These are phyloP conservation scores for Artemia sinica DNA, from an alignment of 2,888 invertebrate species.

Conservation along the genomic window DNA sequence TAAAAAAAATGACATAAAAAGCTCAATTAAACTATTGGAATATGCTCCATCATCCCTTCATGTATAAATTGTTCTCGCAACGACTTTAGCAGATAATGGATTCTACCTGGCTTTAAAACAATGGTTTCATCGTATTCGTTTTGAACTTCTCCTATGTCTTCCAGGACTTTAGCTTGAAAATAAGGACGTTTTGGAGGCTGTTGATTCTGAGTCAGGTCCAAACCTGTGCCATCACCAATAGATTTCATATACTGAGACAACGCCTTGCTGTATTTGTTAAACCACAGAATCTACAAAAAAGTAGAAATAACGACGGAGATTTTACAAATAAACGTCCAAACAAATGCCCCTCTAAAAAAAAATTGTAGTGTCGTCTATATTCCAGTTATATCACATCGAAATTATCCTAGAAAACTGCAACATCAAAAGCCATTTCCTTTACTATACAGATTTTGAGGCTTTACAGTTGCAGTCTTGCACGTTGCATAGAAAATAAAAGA, in stretches of 20 bases:
- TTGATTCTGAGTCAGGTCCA: conserved; percentile 35
- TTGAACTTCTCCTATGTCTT: neutral
- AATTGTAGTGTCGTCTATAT: too few relatives aligned
- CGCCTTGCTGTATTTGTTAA: conserved; percentile 14
- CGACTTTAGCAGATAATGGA: conserved; percentile 1
- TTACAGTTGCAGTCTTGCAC: too few relatives aligned
- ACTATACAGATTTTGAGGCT: too few relatives aligned
- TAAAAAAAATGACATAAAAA: too few relatives aligned
- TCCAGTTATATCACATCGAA: too few relatives aligned
- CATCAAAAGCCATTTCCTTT: too few relatives aligned
- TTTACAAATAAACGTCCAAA: too few relatives aligned
- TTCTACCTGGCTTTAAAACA: neutral
- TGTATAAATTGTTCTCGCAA: neutral
- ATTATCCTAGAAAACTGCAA: too few relatives aligned
- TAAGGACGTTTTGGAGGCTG: conserved; percentile 37
- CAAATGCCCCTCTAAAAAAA: too few relatives aligned
- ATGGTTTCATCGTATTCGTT: conserved; percentile 12
- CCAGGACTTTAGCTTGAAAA: conserved; percentile 32
- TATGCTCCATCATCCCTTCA: conserved; percentile 11
- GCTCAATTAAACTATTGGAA: neutral
- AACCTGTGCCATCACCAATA: conserved; percentile 31
- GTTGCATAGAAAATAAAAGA: too few relatives aligned
- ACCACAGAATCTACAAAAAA: neutral
- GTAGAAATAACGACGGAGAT: neutral
- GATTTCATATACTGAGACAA: conserved; percentile 36